These are phyloP conservation scores for Sebastes diploproa DNA, from an alignment of 2,797 vertebrate genomes.

Conservation along the genomic window DNA sequence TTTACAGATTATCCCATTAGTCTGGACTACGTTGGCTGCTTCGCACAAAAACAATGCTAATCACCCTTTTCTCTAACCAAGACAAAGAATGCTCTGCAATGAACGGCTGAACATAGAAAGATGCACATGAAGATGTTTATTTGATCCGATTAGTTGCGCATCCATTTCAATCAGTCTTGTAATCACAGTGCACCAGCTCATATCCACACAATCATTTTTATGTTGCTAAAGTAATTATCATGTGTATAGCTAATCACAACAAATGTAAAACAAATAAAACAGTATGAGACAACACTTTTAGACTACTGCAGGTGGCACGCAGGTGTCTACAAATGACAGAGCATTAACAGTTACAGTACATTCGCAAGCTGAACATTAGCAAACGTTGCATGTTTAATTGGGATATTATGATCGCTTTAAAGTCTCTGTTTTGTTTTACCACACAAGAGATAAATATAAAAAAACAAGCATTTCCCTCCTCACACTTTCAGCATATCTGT, in stretches of 20 bases:
- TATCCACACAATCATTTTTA: background rate
- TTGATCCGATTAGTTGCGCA: conserved; percentile 30
- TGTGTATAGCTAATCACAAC: conserved; percentile 9
- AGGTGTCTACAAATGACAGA: conserved; percentile 9
- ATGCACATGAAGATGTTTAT: conserved; percentile 51
- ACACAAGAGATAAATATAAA: conserved; percentile 7
- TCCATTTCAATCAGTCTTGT: conserved; percentile 26
- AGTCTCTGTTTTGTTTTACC: conserved; percentile 1
- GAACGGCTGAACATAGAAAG: conserved; percentile 2
- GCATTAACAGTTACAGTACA: conserved; percentile 29
- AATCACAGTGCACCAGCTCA: conserved; percentile 29
- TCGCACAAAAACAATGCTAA: conserved; percentile 16
- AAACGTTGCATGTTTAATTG: conserved; percentile 35
- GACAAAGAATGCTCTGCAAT: background rate
- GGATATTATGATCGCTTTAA: background rate
- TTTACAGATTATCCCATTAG: conserved; percentile 69
- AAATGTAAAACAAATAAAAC: background rate
- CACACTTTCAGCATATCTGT: background rate
- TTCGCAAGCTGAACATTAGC: conserved; percentile 29
- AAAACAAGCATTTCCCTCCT: conserved; percentile 16
- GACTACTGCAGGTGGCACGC: conserved; percentile 30
- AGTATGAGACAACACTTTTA: background rate
- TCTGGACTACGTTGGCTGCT: conserved; percentile 11
- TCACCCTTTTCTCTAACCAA: background rate
- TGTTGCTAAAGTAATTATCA: conserved; percentile 8